Evolutionary conservation across 1,140 invertebrate genomes (phyloP), one percentile per base, ranked within the genome.

Genomic region (Armadillidium nasatum): DNA sequence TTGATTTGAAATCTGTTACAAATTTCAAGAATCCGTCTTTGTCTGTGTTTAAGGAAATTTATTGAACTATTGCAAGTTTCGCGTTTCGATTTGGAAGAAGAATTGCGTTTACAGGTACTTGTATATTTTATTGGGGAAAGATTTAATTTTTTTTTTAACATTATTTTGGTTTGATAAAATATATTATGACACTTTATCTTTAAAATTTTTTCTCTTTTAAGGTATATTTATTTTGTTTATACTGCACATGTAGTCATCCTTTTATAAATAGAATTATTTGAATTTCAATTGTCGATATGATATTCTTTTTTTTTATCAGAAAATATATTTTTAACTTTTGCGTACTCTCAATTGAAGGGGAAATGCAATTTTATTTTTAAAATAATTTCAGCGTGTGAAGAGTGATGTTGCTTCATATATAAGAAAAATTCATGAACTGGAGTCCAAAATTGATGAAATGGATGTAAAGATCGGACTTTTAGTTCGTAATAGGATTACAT

Each of bases 401-500:
- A 89, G 89, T 68, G 88, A 92, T 81, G 90, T 93, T 0, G 91
- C 92, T 4, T 88, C 92, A 83, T 87, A 88, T 23, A 93, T 94
- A 79, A 87, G 89, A 74, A 89, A 90, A 75, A 94, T 93, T 84
- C 89, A 92, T 83, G 88, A 91, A 82, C 84, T 94, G 44, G 91
- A 92, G 10, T 88, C 90, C 78, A 90, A 92, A 82, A 85, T 93
- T 44, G 90, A 92, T 79, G 88, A 87, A 74, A 92, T 94, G 90
- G 92, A 93, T 83, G 87, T 93, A 13, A 93, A 93, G 86, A 94
- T 94, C 81, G 92, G 91, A 4, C 87, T 94, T 11, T 86, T 94
- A 0, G 91, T 94, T 22, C 91, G 92, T 85, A 94, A 94, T 84
- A 87, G 92, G 82, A 91, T 94, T 73, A 89, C 91, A 11, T 82